These are phyloP conservation scores for Drosophila nigrodunni DNA, from an alignment of 1,140 invertebrate genomes.

Conservation along the genomic window DNA sequence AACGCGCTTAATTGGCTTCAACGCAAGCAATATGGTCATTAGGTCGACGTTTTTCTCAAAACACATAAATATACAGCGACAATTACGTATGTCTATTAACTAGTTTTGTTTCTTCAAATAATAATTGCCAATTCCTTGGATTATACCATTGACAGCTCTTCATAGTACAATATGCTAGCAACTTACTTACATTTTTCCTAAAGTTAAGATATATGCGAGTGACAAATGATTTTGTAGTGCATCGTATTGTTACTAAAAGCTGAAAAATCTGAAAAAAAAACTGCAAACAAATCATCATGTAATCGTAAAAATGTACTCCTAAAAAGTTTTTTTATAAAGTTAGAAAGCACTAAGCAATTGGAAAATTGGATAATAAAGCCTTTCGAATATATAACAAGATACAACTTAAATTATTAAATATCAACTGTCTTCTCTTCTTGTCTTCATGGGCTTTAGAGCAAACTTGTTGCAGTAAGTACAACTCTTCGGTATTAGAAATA, in stretches of 20 bases:
- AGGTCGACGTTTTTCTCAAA: constrained; percentile 18
- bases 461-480: not conserved
- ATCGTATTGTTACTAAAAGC: constrained; percentile 53
- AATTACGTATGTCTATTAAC: constrained; percentile 22
- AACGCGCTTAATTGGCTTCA: constrained; percentile 38
- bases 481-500: not conserved
- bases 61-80: constrained; percentile 22
- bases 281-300: constrained; percentile 1
- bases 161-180: constrained; percentile 71
- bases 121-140: constrained; percentile 63
- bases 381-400: constrained; percentile 41
- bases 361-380: constrained; percentile 64
- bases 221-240: constrained; percentile 68
- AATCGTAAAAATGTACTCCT: constrained; percentile 43
- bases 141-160: constrained; percentile 55
- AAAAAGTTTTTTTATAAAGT: constrained; percentile 65
- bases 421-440: too few relatives aligned
- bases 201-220: constrained; percentile 41
- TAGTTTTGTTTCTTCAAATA: constrained; percentile 51
- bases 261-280: constrained; percentile 29
- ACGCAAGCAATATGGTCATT: constrained; percentile 45
- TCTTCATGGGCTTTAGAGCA: not conserved
- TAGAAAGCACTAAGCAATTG: constrained; percentile 52
- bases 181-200: constrained; percentile 67
- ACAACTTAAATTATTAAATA: not conserved